phyloP scores from a whole-genome alignment of 2,113 vertebrate species.

The Gymnarchus niloticus region DNA sequence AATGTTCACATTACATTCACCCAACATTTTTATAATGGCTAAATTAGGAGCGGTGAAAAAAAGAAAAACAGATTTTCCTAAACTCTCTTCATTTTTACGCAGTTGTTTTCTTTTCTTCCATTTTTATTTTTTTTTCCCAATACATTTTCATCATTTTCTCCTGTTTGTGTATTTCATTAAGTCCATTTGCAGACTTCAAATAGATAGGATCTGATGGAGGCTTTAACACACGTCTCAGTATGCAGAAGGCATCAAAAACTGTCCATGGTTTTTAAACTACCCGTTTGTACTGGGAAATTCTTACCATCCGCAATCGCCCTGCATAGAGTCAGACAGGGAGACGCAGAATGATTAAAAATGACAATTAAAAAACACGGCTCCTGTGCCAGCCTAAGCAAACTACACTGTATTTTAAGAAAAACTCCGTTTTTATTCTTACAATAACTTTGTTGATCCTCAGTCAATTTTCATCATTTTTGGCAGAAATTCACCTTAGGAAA shows the following conservation, averaged over 20 bases:
- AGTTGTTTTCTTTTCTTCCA: not conserved
- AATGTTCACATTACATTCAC: slow-evolving; percentile 69
- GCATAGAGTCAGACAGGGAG: slow-evolving; percentile 24
- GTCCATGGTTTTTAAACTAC: slow-evolving; percentile 33
- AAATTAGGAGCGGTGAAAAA: slow-evolving; percentile 59
- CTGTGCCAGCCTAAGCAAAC: not conserved
- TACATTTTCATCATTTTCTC: not conserved
- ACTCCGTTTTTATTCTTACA: too few relatives aligned
- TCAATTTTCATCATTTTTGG: too few relatives aligned
- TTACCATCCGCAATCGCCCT: slow-evolving; percentile 28
- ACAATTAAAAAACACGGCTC: slow-evolving; percentile 23
- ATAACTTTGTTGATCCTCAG: too few relatives aligned
- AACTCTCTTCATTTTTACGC: slow-evolving; percentile 1
- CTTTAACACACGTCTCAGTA: slow-evolving; percentile 36
- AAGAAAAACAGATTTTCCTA: slow-evolving; percentile 53
- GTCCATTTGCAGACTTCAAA: not conserved
- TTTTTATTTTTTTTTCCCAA: not conserved
- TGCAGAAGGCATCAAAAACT: slow-evolving; percentile 21
- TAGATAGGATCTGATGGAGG: slow-evolving; percentile 32
- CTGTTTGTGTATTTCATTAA: not conserved
- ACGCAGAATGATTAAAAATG: slow-evolving; percentile 41
- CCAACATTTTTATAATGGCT: slow-evolving; percentile 75
- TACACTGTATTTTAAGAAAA: not conserved
- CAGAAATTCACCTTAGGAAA: too few relatives aligned
- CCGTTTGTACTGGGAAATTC: slow-evolving; percentile 18